Base-by-base conservation (phyloP, 2,888 invertebrate genomes). In the Himalopsyche kuldschensis region DNA sequence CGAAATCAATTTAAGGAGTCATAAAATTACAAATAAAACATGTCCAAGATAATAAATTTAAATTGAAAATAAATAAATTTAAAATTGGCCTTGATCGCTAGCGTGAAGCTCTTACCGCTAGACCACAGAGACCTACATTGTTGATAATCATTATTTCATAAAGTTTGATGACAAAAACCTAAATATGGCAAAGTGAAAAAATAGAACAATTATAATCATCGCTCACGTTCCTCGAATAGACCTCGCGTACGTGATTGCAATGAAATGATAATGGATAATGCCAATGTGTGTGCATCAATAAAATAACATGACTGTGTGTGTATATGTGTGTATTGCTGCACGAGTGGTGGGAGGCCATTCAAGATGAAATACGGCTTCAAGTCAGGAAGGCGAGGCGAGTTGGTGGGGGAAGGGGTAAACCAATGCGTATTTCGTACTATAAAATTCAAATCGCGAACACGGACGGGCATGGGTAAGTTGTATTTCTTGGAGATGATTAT, bases 321-420 rank as follows among this genome's bases (percentile, higher is more conserved):
- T 41, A 41, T 41, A 48, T 31, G 81, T 81, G 78, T 46, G 80
- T 55, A 30, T 32, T 30, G 20, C 15, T 69, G 48, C 80, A 31
- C 69, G n/a, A 30, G 48, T 48, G 80, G 78, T 63, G 77, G 76
- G 79, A 79, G 82, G 79, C 63, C 77, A 79, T 83, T 63, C 82
- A 80, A 79, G 82, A 83, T 83, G 82, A 82, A 84, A 83, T 77
- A 88, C 88, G 88, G 88, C 87, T 86, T 87, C 87, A 88, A 87
- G 87, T 87, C 87, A 84, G 87, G 81, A 41, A 41, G 41, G 41
- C 41, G 41, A 77, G 86, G 86, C 87, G 87, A 20, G 81, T 24
- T 46, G 47, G 87, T 87, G 88, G 87, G 88, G 88, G 87, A 87
- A 87, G 88, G 87, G 89, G 88, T 89, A 89, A 89, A 89, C 89